Base-by-base conservation (phyloP, 2,797 vertebrate genomes). In the Lophius americanus region DNA sequence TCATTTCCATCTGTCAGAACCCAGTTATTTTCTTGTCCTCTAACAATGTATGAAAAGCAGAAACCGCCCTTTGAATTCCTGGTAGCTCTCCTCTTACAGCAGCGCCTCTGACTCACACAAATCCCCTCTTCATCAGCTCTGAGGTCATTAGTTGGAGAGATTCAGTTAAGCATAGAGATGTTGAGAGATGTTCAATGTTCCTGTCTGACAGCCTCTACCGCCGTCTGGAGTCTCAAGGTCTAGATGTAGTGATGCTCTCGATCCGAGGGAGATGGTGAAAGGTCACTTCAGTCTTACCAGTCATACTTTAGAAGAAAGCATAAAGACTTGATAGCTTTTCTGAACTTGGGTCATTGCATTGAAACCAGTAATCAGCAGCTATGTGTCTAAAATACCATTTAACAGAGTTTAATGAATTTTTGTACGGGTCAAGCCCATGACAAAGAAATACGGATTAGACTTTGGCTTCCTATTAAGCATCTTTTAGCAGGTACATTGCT, bases 121-220 rank as follows among this genome's bases (percentile, higher is more conserved):
- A 79, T 78, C 69, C 43, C 12, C 70, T 78, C 64, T 65, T 81
- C 73, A 73, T 75, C 60, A 59, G 69, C 13, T 57, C 63, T 70
- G 14, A 83, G 63, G 70, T 87, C 75, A 68, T 64, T 70, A 11
- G 12, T 65, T 68, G 54, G 46, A 79, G 74, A 64, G 70, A 71
- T 66, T 75, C 60, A 65, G 62, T 72, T 65, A 64, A 75, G 60
- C 68, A 68, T 75, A 41, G 68, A 76, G 66, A 75, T 62, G 44
- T 70, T 35, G 39, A 66, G 58, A 71, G 13, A 60, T 64, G 70
- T 70, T 78, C 62, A 77, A 66, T 81, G 50, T 68, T 51, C 23
- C 63, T 46, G 73, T 80, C 66, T 68, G 80, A 73, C 75, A 68
- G 51, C 42, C 36, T 60, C 23, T 57, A 53, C 54, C 46, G 60